Evolutionary conservation across 2,113 vertebrate species (phyloP), one percentile per base, ranked within the genome.

Genomic region (Mixornis gularis): DNA sequence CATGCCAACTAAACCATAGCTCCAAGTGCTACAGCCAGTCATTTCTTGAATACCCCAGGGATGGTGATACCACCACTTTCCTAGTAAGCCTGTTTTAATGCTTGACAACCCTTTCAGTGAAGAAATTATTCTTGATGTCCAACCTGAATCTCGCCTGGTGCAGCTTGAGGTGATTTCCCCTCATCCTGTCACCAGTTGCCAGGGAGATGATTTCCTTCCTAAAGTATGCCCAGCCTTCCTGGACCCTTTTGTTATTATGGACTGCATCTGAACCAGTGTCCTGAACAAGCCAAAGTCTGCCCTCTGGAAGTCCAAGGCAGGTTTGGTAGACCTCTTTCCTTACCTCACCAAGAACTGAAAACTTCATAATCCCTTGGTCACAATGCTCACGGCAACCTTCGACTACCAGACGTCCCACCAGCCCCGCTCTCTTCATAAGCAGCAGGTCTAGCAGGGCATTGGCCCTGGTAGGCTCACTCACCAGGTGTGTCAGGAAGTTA

Each of bases 321-420:
- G 51, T 44, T 53, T 53, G 52, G 8, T 5, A 74, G 25, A 34
- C 5, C 3, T 11, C 4, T 59, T 32, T 60, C 69, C 25, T 60
- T 30, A 18, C 20, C 21, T 74, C 10, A 30, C 3, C 34, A 34
- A 60, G 69, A 81, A 53, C 1, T 0, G 0, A 60, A 68, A 46
- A 34, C 17, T 30, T 46, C 30, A 1, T 26, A 14, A 74, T 25
- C 40, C 21, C 14, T n/a, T 30, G 55, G 46, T 53, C 29, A 53
- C 46, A 74, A 60, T 30, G 53, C 40, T 14, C 30, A 53, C 34
- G 17, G 43, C 0, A 0, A 29, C 9, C 46, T 30, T 38, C 0
- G 0, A 65, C 12, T 12, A 20, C 21, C 29, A 40, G 17, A 26
- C 16, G 30, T 89, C 34, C 34, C 53, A 68, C 40, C 53, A 74